These are phyloP conservation scores for Sialia sialis DNA, from an alignment of 2,113 vertebrate species.

Conservation along the genomic window DNA sequence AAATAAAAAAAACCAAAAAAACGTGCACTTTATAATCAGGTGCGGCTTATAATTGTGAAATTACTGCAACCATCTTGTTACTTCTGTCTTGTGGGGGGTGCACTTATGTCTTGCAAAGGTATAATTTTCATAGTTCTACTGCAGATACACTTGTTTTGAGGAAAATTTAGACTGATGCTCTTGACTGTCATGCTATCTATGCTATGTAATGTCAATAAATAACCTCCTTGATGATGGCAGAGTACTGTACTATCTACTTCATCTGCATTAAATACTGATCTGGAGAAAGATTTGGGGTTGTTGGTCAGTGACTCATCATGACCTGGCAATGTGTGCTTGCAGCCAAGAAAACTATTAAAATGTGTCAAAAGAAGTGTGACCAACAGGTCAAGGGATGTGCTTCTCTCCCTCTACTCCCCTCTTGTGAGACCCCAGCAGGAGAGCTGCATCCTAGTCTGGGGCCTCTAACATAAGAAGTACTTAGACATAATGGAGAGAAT, in stretches of 20 bases:
- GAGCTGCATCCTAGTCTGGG: neutral
- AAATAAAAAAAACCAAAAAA: too few species aligned
- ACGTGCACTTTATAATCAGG: too few species aligned
- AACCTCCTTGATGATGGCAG: neutral
- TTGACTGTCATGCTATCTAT: neutral
- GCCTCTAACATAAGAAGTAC: neutral
- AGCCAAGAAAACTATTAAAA: neutral
- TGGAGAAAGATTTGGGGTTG: neutral
- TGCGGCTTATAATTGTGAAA: too few species aligned
- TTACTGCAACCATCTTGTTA: conserved; percentile 13
- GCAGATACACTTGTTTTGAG: neutral
- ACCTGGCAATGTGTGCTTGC: neutral
- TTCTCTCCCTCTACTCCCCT: neutral
- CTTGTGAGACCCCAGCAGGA: neutral
- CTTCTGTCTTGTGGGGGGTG: neutral
- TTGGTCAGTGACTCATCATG: too few species aligned
- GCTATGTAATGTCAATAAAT: neutral
- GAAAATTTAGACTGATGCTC: neutral
- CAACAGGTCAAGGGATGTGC: neutral
- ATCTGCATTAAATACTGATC: neutral
- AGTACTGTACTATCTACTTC: neutral
- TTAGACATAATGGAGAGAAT: neutral
- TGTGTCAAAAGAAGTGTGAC: neutral
- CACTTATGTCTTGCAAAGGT: neutral
- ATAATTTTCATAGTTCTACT: neutral